Conservation (phyloP, 2,797 vertebrate genomes). For the Acrocephalus scirpaceus region DNA sequence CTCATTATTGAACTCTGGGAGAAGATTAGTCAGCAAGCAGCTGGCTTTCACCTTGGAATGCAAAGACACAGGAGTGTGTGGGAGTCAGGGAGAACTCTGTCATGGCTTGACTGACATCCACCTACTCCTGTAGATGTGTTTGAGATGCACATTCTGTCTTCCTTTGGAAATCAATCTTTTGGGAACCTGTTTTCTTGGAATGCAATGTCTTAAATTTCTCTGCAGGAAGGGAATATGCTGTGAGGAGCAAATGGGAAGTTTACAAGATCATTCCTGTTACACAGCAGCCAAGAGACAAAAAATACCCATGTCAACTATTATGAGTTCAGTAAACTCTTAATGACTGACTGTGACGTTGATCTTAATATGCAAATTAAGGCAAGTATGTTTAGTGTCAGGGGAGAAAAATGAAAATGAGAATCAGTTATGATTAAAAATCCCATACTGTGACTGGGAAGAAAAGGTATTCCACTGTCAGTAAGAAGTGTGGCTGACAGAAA, state of each 20-base stretch:
- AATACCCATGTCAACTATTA: background rate
- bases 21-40: background rate
- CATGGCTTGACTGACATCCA: slow-evolving; percentile 10
- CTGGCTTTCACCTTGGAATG: slow-evolving; percentile 50
- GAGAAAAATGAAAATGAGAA: slow-evolving; percentile 15
- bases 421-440: background rate
- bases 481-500: background rate
- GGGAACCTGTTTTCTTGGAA: background rate
- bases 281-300: slow-evolving; percentile 11
- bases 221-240: background rate
- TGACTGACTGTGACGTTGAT: slow-evolving; percentile 27
- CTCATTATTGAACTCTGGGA: background rate
- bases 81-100: slow-evolving; percentile 3
- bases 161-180: slow-evolving; percentile 9
- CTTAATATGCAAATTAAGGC: slow-evolving; percentile 36
- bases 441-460: background rate
- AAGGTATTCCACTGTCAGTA: slow-evolving; percentile 10
- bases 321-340: slow-evolving; percentile 26
- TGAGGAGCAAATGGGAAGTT: slow-evolving; percentile 12
- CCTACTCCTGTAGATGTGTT: background rate
- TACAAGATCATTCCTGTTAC: slow-evolving; percentile 9
- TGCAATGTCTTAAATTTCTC: slow-evolving; percentile 16
- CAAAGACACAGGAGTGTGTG: background rate
- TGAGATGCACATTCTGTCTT: background rate
- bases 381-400: background rate